Base-by-base conservation (phyloP, 1,140 invertebrate species). In the Calosoma granatense region DNA sequence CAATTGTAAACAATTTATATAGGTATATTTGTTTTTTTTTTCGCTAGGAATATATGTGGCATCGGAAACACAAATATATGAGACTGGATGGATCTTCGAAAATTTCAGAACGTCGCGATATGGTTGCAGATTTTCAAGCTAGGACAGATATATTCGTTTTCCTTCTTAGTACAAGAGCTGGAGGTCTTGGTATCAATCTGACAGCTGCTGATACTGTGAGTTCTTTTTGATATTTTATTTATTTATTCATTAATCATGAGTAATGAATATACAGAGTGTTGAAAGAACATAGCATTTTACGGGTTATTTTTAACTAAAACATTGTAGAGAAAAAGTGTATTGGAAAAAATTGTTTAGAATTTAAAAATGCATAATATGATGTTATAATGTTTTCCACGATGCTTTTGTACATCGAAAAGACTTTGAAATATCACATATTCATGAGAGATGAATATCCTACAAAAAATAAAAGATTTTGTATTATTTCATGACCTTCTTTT, bases 181-280 rank as follows among this genome's bases (percentile, higher is more conserved):
- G 97, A 17, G 97, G 97, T 43, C 78, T 99, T 26, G 97, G 97
- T 60, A 98, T 99, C 67, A 98, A 99, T 76, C 78, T 99, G 52
- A 98, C 96, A 2, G 95, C 97, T 12, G 96, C 96, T 15, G 96
- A 99, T 74, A 98, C 96, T 67, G 97, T 92, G 70, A 84, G 82
- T 80, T 51, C 36, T 52, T 17, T 59, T 59, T 56, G 41, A 59
- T 58, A 56, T 65, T 30, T 56, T 22, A 20, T 51, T 47, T 59
- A 20, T 53, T 23, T 20, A 36, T 22, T 9, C 61, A 21, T 20
- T 51, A 19, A n/a, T 4, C 19, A 51, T 51, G 15, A 4, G n/a
- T n/a, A n/a, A n/a, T n/a, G n/a, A n/a, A n/a, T n/a, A 36, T 36
- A 36, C 9, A 36, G 20, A 11, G 19, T 20, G 6, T 23, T 22